These are phyloP conservation scores for Exephanes ischioxanthus DNA, from an alignment of 2,888 invertebrate species.

Conservation along the genomic window DNA sequence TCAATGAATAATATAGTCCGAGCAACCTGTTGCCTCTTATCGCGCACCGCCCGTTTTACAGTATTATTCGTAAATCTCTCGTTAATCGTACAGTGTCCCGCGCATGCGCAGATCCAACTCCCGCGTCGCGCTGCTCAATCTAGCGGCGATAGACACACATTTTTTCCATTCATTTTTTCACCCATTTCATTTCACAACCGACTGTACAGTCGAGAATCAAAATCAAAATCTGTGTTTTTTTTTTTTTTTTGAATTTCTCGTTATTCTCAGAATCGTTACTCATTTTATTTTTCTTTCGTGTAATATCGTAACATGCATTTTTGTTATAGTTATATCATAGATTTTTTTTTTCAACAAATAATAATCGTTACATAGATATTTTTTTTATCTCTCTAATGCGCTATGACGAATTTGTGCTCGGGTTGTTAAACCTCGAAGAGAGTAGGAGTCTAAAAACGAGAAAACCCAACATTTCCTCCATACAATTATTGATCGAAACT, in stretches of 20 bases:
- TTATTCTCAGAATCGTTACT: slow-evolving; percentile 40
- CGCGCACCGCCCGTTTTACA: slow-evolving; percentile 8
- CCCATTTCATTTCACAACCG: not conserved
- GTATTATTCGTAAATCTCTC: slow-evolving; percentile 17
- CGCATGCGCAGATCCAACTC: not conserved
- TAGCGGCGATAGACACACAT: not conserved
- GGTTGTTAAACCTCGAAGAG: not conserved
- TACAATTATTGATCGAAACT: not conserved
- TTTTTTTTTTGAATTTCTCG: slow-evolving; percentile 4
- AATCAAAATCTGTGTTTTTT: slow-evolving; percentile 1
- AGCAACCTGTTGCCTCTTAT: slow-evolving; percentile 36
- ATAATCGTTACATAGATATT: slow-evolving; percentile 54
- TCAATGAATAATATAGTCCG: slow-evolving; percentile 26
- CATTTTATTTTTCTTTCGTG: slow-evolving; percentile 3
- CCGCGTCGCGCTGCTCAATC: not conserved
- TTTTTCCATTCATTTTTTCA: not conserved
- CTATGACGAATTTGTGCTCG: not conserved
- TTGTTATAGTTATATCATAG: slow-evolving; percentile 42
- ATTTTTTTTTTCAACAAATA: slow-evolving; percentile 48
- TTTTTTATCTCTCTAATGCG: slow-evolving; percentile 2
- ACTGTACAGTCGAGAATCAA: not conserved
- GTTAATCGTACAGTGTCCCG: not conserved
- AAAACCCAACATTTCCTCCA: not conserved
- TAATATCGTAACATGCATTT: slow-evolving; percentile 61
- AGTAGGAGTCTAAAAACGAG: not conserved